Base-by-base conservation (phyloP, 2,797 vertebrate genomes). In the Mormyrops attenuatus region DNA sequence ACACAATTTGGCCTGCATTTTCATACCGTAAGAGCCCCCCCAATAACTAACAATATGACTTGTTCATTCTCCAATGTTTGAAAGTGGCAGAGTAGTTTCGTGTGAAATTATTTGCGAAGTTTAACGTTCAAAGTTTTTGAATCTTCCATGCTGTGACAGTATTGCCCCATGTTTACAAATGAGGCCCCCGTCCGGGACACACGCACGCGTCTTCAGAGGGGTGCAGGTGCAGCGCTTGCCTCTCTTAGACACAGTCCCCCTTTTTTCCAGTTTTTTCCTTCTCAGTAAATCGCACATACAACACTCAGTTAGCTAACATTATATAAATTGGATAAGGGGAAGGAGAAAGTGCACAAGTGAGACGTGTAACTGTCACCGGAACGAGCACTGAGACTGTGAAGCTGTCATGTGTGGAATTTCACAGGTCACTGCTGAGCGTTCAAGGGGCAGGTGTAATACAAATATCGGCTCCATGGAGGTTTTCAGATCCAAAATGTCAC, bases 281-380 rank as follows among this genome's bases (percentile, higher is more conserved):
- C 93, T 92, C 94, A 94, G 94, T 93, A 95, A 95, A 95, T 93
- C 93, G 93, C 92, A 88, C 90, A 90, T 92, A 89, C 15, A 84
- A 50, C 89, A 91, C 63, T 85, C 84, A 77, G 91, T 91, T 89
- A 89, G 94, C 91, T 92, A 92, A 92, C 49, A 87, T 90, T 90
- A 89, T 92, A 91, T 57, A 92, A 30, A 90, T 91, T 82, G 26
- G 26, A 77, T 7, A 26, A 3, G 38, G 50, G 11, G 89, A 91
- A 77, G 80, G 90, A 92, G 90, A 92, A 91, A 92, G 92, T 90
- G 89, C 92, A 93, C 91, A 91, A 92, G 92, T 89, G 80, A 91
- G 88, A 93, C 93, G 93, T 94, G 92, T 95, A 93, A 91, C 93
- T 90, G 80, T 88, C 89, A 49, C 80, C 6, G n/a, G 34, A 87